Base-by-base conservation (phyloP, 1,140 invertebrate genomes). In the Penaeus chinensis region DNA sequence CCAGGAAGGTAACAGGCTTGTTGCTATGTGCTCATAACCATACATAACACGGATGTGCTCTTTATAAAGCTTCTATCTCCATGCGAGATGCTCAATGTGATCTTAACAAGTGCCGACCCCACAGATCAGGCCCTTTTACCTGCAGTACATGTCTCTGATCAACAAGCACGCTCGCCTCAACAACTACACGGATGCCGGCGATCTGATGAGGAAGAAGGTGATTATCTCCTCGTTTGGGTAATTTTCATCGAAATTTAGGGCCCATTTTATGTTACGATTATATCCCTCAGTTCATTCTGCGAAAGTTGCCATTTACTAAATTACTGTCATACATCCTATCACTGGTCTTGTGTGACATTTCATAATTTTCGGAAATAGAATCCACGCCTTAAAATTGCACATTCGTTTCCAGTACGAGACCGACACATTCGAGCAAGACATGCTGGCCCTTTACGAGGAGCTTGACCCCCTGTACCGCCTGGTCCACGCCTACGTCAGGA, bases 251-350 rank as follows among this genome's bases (percentile, higher is more conserved):
- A 47, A 47, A 47, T 13, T 13, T 54, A 16, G 16, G 54, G 16
- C 16, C 16, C 16, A 16, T 13, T 54, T 54, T 54, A 54, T n/a
- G 0, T 1, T 2, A 27, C 8, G 13, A 71, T 20, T 32, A n/a
- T 47, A 32, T 16, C 11, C 7, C n/a, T 32, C 18, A 32, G 5
- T 27, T 13, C 69, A 98, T 90, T 92, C 97, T 20, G 95, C 97
- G 85, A 94, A 95, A 80, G 94, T 96, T 42, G 37, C 37, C 37
- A 42, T 42, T 42, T 42, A 42, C 7, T 42, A 42, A 42, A 42
- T 3, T 8, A 42, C 7, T 42, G 37, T 8, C 1, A 42, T 42
- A 7, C 4, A 2, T 42, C 37, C 4, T 42, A 8, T 42, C 37
- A 42, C 2, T 42, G 37, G 37, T 42, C 4, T 8, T 42, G 7